Evolutionary conservation across 1,140 invertebrate genomes (phyloP).

Genomic region (Penaeus vannamei): DNA sequence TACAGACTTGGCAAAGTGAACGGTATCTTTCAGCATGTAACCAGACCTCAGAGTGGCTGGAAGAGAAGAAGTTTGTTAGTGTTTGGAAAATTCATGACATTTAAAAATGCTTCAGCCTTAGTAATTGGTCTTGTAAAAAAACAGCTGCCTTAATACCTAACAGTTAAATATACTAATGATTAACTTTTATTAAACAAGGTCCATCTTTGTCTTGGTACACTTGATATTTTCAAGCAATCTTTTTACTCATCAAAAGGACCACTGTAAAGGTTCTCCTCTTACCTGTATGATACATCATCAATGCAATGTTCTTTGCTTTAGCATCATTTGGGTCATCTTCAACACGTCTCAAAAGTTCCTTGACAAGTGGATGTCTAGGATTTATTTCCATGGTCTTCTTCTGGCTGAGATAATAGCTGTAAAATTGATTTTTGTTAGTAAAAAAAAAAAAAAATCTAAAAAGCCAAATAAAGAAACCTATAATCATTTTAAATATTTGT

Average conservation of each 20-base stretch:
- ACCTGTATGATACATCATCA: conserved; percentile 91
- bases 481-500: neutral
- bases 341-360: conserved; percentile 89
- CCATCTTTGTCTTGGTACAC: too few species aligned
- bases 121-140: too few species aligned
- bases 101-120: neutral
- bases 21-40: conserved; percentile 88
- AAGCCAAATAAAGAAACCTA: conserved; percentile 16
- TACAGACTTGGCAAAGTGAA: conserved; percentile 88
- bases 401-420: conserved; percentile 91
- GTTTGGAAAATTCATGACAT: neutral
- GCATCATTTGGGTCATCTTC: conserved; percentile 85
- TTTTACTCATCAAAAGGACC: too few species aligned
- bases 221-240: too few species aligned
- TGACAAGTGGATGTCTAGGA: conserved; percentile 95
- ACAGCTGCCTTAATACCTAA: too few species aligned
- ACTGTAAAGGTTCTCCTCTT: conserved; percentile 18
- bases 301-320: conserved; percentile 88
- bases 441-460: conserved; percentile 13
- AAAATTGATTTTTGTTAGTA: conserved; percentile 59
- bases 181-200: too few species aligned
- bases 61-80: conserved; percentile 66
- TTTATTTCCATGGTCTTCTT: conserved; percentile 99
- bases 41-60: conserved; percentile 91
- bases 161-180: too few species aligned